phyloP scores from a whole-genome alignment of 2,888 invertebrate genomes.

The Eilema sororculum region DNA sequence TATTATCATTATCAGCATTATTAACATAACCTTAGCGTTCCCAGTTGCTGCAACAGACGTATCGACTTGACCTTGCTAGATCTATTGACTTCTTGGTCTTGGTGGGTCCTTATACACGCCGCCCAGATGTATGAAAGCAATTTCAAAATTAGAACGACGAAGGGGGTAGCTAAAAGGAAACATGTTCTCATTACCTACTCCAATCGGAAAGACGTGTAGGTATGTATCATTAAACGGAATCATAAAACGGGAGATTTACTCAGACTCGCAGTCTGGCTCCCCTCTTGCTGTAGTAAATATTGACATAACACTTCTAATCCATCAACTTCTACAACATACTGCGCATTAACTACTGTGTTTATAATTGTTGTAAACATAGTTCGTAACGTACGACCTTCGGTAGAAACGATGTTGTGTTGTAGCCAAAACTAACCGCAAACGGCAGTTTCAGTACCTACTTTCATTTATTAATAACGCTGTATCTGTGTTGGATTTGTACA shows the following conservation, averaged over 20 bases:
- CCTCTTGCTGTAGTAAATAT: not conserved
- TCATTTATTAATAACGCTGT: slow-evolving; percentile 8
- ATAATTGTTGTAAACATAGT: slow-evolving; percentile 2
- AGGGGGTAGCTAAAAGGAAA: not conserved
- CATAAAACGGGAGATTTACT: not conserved
- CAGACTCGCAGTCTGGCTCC: slow-evolving; percentile 2
- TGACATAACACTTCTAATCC: not conserved
- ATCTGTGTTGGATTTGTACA: not conserved
- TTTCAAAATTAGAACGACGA: too few species aligned
- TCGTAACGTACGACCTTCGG: slow-evolving; percentile 10
- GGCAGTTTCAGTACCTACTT: not conserved
- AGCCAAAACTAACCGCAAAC: slow-evolving; percentile 7
- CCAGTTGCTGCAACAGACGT: too few species aligned
- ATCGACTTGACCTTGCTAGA: too few species aligned
- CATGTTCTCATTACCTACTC: not conserved
- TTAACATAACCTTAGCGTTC: too few species aligned
- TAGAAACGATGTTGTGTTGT: slow-evolving; percentile 3
- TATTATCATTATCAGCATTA: too few species aligned
- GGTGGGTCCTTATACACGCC: too few species aligned
- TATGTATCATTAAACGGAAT: not conserved
- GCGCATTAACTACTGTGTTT: not conserved
- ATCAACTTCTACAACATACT: slow-evolving; percentile 1
- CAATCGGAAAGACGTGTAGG: not conserved
- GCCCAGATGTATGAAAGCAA: too few species aligned
- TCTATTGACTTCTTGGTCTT: too few species aligned